Conservation (phyloP, 2,888 invertebrate genomes). For the Microplitis deprimator region DNA sequence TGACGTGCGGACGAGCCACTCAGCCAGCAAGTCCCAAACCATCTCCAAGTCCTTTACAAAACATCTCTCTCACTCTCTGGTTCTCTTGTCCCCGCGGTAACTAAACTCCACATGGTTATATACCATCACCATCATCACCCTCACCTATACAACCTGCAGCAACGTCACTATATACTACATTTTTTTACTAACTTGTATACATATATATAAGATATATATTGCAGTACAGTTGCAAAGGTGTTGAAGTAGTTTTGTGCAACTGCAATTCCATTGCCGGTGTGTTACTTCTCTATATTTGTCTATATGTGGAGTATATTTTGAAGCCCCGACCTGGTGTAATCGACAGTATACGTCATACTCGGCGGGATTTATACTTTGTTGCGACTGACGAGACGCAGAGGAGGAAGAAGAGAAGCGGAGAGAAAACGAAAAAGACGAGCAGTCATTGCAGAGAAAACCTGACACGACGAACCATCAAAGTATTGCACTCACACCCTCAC, state of each 20-base stretch:
- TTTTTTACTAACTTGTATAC: constrained; percentile 30
- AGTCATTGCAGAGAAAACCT: neutral
- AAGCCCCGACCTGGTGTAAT: constrained; percentile 8
- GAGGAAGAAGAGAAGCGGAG: neutral
- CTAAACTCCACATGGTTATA: neutral
- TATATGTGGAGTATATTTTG: neutral
- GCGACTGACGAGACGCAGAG: neutral
- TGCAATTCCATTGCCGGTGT: no score
- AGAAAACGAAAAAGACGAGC: neutral
- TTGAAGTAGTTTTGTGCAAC: constrained; percentile 41
- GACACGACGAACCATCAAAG: neutral
- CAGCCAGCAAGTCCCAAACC: constrained; percentile 67
- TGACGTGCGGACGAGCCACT: constrained; percentile 62
- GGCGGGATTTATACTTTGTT: neutral
- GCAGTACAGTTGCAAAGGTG: constrained; percentile 41
- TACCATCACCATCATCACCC: constrained; percentile 33
- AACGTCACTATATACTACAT: neutral
- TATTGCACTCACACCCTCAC: constrained; percentile 6
- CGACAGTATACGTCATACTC: neutral
- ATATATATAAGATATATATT: no score
- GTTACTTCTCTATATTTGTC: no score
- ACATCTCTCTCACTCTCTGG: constrained; percentile 10
- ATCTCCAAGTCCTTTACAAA: constrained; percentile 39
- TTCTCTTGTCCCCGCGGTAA: neutral
- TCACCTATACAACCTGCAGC: neutral